These are phyloP conservation scores for Parauchenoglanis ngamensis DNA, from an alignment of 2,797 vertebrate species.

Conservation along the genomic window DNA sequence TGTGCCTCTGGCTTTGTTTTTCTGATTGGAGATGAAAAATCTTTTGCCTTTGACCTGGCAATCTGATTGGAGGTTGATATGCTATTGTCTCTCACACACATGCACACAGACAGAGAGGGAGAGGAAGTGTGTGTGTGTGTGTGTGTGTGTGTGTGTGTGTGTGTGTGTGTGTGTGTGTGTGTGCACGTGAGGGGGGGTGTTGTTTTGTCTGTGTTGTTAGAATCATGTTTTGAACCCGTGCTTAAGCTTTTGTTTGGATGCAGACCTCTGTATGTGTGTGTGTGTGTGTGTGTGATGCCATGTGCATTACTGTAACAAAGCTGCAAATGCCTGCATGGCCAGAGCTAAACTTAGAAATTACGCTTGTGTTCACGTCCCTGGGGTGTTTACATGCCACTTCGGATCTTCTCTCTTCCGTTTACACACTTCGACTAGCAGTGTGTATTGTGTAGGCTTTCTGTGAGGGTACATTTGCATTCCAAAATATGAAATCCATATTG, in stretches of 20 bases:
- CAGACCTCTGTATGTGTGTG: constrained; percentile 12
- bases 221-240: background rate
- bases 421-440: background rate
- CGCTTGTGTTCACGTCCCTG: constrained; percentile 7
- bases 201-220: background rate
- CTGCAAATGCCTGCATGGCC: background rate
- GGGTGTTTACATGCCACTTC: background rate
- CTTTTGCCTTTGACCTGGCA: background rate
- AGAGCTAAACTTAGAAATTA: constrained; percentile 40
- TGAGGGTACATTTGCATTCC: background rate
- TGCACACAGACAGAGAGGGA: background rate
- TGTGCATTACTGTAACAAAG: constrained; percentile 21
- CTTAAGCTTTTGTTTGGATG: background rate
- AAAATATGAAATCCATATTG: background rate
- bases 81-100: background rate
- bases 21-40: background rate
- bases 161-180: too few relatives aligned
- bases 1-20: background rate
- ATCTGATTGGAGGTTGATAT: background rate
- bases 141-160: too few relatives aligned
- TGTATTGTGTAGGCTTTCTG: background rate
- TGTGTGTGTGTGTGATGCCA: constrained; percentile 18
- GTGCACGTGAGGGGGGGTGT: too few relatives aligned
- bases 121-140: background rate
- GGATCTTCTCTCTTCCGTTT: background rate